Conservation (phyloP, 2,888 invertebrate species). For the Villa cingulata region DNA sequence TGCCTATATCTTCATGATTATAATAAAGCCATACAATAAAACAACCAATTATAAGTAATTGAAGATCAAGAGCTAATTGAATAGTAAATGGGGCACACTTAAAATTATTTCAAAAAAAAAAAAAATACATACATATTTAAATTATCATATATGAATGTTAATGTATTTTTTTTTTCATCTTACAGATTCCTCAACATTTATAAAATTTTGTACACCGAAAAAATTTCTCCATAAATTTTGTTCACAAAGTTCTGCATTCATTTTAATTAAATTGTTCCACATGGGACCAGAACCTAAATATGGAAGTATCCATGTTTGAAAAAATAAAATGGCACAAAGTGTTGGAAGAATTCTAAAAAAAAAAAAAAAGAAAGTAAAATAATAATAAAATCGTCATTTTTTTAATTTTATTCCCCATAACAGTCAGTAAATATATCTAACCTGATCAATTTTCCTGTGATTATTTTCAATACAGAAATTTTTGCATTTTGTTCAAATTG, state of each 20-base stretch:
- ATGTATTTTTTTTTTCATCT: slow-evolving; percentile 15
- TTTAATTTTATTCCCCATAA: slow-evolving; percentile 1
- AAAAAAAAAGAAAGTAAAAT: slow-evolving; percentile 1
- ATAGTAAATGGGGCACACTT: slow-evolving; percentile 67
- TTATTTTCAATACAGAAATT: slow-evolving; percentile 43
- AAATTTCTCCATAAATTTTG: slow-evolving; percentile 54
- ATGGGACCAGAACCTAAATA: slow-evolving; percentile 50
- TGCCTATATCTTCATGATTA: slow-evolving; percentile 41
- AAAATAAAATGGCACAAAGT: slow-evolving; percentile 45
- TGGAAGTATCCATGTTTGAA: slow-evolving; percentile 55
- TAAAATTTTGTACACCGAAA: slow-evolving; percentile 53
- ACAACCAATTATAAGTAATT: slow-evolving; percentile 52
- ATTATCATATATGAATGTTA: neutral
- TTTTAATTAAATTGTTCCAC: slow-evolving; percentile 49
- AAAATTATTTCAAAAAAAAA: slow-evolving; percentile 7
- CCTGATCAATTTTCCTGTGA: slow-evolving; percentile 49
- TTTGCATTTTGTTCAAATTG: slow-evolving; percentile 41
- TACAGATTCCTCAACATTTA: slow-evolving; percentile 56
- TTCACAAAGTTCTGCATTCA: slow-evolving; percentile 50
- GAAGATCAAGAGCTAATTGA: slow-evolving; percentile 60
- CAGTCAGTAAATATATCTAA: slow-evolving; percentile 38
- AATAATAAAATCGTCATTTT: neutral
- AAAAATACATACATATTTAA: slow-evolving; percentile 9
- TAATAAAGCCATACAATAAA: slow-evolving; percentile 49
- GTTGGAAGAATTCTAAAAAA: slow-evolving; percentile 47